These are phyloP conservation scores for Antechinus stuartii DNA, from an alignment of 2,113 vertebrate genomes.

Conservation along the genomic window DNA sequence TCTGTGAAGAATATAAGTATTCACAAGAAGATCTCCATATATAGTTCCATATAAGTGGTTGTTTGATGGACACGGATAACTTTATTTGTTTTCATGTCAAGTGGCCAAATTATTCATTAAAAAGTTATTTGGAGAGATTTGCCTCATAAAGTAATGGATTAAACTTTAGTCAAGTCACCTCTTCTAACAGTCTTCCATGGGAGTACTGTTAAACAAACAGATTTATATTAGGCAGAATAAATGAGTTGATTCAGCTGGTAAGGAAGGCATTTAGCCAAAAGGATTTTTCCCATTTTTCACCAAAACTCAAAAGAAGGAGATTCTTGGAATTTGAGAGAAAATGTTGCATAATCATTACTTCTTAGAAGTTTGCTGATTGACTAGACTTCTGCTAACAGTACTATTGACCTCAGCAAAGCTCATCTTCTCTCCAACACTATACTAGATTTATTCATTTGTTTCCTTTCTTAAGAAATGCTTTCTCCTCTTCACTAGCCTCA, in stretches of 20 bases:
- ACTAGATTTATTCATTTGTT: neutral
- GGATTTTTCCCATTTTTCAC: neutral
- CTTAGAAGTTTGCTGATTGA: neutral
- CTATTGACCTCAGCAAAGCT: neutral
- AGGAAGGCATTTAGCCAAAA: neutral
- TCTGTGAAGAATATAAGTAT: neutral
- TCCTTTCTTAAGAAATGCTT: neutral
- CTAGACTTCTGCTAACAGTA: neutral
- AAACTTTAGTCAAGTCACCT: conserved; percentile 8
- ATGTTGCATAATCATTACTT: neutral
- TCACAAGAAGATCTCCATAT: neutral
- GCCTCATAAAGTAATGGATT: neutral
- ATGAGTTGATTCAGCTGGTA: neutral
- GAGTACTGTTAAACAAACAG: conserved; percentile 1
- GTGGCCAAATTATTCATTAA: conserved; percentile 5
- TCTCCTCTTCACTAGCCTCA: neutral
- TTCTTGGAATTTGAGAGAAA: neutral
- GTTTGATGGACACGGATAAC: conserved; percentile 1
- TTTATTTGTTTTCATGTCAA: conserved; percentile 19
- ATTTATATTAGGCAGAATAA: conserved; percentile 23
- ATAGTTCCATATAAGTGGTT: neutral
- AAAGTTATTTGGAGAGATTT: conserved; percentile 27
- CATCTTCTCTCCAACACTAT: neutral
- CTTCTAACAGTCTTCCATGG: neutral
- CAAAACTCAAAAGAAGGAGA: neutral